Conservation (phyloP, 53 echinoderm and acorn worm genomes). For the Hippasteria phrygiana region DNA sequence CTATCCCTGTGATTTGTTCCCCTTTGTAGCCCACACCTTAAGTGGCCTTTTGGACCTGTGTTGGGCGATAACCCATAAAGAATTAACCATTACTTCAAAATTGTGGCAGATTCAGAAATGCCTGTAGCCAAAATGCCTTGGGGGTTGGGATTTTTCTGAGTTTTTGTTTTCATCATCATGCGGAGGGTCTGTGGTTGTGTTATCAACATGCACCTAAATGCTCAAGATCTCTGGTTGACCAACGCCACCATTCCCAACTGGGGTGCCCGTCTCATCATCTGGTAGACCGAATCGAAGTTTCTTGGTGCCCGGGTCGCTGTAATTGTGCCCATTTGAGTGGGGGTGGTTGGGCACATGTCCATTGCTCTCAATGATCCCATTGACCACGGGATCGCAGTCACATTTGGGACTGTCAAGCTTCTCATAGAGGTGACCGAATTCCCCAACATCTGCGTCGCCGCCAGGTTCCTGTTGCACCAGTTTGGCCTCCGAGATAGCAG, state of each 20-base stretch:
- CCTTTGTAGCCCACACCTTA: no score
- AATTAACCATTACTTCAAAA: no score
- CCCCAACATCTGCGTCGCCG: not conserved
- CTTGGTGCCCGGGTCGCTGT: not conserved
- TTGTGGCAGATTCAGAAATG: no score
- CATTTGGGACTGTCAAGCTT: slow-evolving; percentile 48
- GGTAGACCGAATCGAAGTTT: slow-evolving; percentile 40
- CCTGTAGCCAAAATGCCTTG: no score
- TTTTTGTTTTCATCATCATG: no score
- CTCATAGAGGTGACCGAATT: slow-evolving; percentile 44
- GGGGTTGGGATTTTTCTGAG: no score
- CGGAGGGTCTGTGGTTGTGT: no score
- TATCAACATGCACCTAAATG: not conserved
- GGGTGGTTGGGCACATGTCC: not conserved
- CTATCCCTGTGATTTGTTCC: no score
- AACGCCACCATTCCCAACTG: not conserved
- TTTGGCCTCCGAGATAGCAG: slow-evolving; percentile 22
- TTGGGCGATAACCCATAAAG: no score
- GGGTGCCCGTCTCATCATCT: not conserved
- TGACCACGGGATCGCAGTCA: slow-evolving; percentile 30
- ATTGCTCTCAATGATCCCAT: slow-evolving; percentile 38
- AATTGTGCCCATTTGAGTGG: slow-evolving; percentile 14
- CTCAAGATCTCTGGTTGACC: not conserved
- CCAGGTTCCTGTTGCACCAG: not conserved
- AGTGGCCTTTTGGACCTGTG: no score